Evolutionary conservation across 2,888 invertebrate species (phyloP).

Genomic region (Scotopteryx bipunctaria): DNA sequence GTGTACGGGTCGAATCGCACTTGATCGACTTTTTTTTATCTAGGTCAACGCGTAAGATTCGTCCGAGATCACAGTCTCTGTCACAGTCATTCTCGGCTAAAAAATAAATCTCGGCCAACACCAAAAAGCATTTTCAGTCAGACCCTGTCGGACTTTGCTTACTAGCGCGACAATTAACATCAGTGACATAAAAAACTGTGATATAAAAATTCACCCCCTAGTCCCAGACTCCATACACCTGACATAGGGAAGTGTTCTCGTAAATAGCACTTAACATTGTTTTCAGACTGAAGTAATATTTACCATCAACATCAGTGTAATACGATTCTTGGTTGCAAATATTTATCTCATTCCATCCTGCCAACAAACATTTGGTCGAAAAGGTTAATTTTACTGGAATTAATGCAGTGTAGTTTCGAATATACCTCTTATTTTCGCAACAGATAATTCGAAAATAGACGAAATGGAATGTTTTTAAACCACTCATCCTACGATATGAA

Average conservation of each 20-base stretch:
- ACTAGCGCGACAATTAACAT: too few species aligned
- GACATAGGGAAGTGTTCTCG: slow-evolving; percentile 7
- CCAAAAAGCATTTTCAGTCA: too few species aligned
- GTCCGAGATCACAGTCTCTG: too few species aligned
- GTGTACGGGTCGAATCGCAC: too few species aligned
- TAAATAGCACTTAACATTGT: slow-evolving; percentile 26
- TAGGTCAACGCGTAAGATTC: too few species aligned
- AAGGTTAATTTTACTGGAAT: slow-evolving; percentile 25
- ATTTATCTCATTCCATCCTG: slow-evolving; percentile 34
- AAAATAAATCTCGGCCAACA: too few species aligned
- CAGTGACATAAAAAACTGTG: background rate
- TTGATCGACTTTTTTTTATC: too few species aligned
- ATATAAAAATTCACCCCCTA: background rate
- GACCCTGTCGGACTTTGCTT: too few species aligned
- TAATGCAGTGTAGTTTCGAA: background rate
- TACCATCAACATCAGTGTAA: slow-evolving; percentile 23
- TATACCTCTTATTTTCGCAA: background rate
- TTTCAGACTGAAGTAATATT: slow-evolving; percentile 27
- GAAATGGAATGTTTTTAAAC: too few species aligned
- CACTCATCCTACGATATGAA: too few species aligned
- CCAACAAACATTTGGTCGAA: slow-evolving; percentile 25
- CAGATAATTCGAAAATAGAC: too few species aligned
- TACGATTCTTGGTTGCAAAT: slow-evolving; percentile 34
- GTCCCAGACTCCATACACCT: background rate
- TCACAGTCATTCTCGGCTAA: too few species aligned